These are phyloP conservation scores for Rhamnusium bicolor DNA, from an alignment of 2,888 invertebrate genomes.

Conservation along the genomic window DNA sequence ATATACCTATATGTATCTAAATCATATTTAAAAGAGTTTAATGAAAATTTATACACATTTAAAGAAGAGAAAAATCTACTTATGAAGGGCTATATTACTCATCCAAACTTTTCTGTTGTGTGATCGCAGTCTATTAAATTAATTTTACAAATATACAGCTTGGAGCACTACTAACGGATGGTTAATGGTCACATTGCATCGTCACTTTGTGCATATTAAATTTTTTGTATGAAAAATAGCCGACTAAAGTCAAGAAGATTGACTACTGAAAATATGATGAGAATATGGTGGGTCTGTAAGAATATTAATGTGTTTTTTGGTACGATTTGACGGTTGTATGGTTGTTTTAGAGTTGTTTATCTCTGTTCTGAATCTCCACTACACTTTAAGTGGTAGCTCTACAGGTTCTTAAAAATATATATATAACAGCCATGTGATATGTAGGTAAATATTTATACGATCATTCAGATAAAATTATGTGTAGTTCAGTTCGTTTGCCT, in stretches of 20 bases:
- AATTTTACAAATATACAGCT: no score
- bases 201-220: neutral
- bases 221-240: neutral
- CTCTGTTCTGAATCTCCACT: conserved; percentile 52
- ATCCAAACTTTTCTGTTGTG: no score
- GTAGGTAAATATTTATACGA: conserved; percentile 52
- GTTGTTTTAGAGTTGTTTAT: conserved; percentile 58
- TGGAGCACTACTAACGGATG: neutral
- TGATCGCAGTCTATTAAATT: no score
- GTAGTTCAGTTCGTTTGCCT: conserved; percentile 35
- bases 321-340: conserved; percentile 55
- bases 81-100: no score
- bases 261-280: conserved; percentile 46
- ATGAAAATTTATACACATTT: no score
- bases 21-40: no score
- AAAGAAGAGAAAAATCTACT: no score
- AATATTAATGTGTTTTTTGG: conserved; percentile 54
- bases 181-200: neutral
- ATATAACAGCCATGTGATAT: conserved; percentile 46
- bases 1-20: no score
- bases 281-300: conserved; percentile 29
- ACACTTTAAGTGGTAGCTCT: conserved; percentile 47
- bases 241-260: conserved; percentile 11
- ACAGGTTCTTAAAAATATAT: conserved; percentile 49
- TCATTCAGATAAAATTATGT: conserved; percentile 46